Evolutionary conservation across 1,140 invertebrate species (phyloP).

Genomic region (Caenorhabditis tropicalis): DNA sequence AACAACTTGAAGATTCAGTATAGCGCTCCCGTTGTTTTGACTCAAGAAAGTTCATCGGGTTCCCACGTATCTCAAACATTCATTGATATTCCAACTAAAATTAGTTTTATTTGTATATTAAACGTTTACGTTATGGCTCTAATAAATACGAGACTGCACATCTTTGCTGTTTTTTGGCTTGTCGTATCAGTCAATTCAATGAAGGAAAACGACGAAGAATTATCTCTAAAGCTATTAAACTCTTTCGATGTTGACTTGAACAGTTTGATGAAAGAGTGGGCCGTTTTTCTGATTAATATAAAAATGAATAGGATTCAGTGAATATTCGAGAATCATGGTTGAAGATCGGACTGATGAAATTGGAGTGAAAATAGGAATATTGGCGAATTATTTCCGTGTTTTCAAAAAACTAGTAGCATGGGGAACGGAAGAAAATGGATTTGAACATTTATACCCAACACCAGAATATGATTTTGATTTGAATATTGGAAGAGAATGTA

Average conservation of each 20-base stretch:
- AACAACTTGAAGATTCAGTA: background rate
- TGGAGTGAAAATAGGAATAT: background rate
- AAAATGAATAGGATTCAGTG: background rate
- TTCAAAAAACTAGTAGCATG: conserved; percentile 3
- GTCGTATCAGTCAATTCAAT: background rate
- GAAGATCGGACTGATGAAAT: background rate
- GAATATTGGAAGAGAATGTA: background rate
- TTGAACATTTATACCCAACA: conserved; percentile 17
- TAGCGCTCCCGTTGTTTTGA: background rate
- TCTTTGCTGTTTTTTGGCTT: background rate
- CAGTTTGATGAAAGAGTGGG: background rate
- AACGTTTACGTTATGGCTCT: background rate
- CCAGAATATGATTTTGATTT: conserved; percentile 24
- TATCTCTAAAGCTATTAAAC: background rate
- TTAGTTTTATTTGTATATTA: background rate
- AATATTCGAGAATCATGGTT: background rate
- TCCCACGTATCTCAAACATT: background rate
- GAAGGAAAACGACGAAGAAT: conserved; percentile 1
- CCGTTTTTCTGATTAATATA: background rate
- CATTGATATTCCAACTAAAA: background rate
- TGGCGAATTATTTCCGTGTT: background rate
- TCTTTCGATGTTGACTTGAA: conserved; percentile 10
- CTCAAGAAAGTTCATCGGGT: background rate
- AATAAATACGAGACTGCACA: background rate
- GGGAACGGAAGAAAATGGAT: conserved; percentile 14